Percentiles rank a stretch among this genome's conserved stretches.
Evolutionary conservation across 2,113 vertebrate species (phyloP).

Genomic region (Rhinoptilus africanus): DNA sequence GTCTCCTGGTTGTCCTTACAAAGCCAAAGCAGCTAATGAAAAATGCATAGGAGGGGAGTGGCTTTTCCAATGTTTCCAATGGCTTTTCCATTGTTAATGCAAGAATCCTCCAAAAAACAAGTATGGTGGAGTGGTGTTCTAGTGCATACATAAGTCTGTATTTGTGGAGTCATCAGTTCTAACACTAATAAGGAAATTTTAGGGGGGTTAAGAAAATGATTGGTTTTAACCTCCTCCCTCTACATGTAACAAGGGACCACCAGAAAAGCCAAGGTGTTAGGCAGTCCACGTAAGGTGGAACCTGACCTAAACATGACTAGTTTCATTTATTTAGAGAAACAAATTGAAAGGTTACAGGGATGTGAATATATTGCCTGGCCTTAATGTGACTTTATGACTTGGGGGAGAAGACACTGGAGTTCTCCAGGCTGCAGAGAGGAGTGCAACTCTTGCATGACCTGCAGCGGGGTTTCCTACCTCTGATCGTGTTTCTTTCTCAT

Average conservation of each 20-base stretch:
- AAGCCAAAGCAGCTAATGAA: not conserved
- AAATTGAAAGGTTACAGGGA: not conserved
- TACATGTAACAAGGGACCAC: no score
- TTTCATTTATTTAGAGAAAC: not conserved
- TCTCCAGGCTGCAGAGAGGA: not conserved
- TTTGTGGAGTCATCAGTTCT: not conserved
- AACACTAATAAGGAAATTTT: not conserved
- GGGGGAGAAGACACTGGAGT: not conserved
- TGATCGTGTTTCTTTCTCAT: fast-evolving
- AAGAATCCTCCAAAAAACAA: not conserved
- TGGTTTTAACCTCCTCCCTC: not conserved
- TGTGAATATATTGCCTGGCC: not conserved
- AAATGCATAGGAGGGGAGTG: not conserved
- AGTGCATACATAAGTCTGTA: not conserved
- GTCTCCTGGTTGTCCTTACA: not conserved
- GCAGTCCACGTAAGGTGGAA: not conserved
- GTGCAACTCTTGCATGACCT: not conserved
- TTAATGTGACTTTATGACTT: not conserved
- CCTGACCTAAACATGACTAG: not conserved
- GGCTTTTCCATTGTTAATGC: not conserved
- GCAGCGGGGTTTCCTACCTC: not conserved
- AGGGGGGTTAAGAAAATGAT: not conserved
- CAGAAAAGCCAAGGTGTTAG: not conserved
- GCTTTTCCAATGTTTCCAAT: not conserved
- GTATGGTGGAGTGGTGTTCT: not conserved